phyloP scores from a whole-genome alignment of 2,797 vertebrate species.

The Loris lydekkerianus region DNA sequence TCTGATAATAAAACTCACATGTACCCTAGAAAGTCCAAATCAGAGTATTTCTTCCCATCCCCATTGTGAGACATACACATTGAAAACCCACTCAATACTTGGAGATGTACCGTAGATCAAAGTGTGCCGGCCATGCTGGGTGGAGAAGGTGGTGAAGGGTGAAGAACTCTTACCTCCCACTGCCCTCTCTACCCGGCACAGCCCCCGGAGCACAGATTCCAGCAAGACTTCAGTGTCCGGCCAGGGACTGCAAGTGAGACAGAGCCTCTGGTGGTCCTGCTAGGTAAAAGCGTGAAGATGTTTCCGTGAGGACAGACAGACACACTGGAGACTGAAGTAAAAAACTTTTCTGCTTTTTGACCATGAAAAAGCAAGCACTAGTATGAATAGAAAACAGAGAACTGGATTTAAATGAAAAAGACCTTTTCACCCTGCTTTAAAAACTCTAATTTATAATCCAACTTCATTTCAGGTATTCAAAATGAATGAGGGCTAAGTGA shows the following conservation, averaged over 20 bases:
- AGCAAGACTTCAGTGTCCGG: constrained; percentile 45
- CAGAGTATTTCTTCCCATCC: not conserved
- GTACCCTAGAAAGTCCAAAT: not conserved
- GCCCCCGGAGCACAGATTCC: constrained; percentile 59
- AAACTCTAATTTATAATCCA: constrained; percentile 24
- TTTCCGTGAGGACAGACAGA: constrained; percentile 44
- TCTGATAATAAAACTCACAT: not conserved
- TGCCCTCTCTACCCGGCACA: constrained; percentile 68
- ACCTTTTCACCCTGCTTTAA: not conserved
- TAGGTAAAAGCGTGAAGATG: not conserved
- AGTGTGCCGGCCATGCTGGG: constrained; percentile 63
- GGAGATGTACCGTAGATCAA: constrained; percentile 38
- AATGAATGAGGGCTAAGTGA: not conserved
- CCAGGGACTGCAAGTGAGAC: not conserved
- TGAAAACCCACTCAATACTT: constrained; percentile 10
- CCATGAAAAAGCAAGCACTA: constrained; percentile 40
- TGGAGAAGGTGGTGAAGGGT: constrained; percentile 61
- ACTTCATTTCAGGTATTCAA: constrained; percentile 46
- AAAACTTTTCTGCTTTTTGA: constrained; percentile 3
- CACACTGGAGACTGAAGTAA: not conserved
- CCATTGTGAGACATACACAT: not conserved
- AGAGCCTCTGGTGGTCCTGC: constrained; percentile 52
- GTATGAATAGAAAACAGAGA: constrained; percentile 30
- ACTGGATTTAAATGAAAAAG: constrained; percentile 59
- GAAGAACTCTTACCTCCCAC: constrained; percentile 54